Base-by-base conservation (phyloP, 2,888 invertebrate genomes). In the Urechis unicinctus region DNA sequence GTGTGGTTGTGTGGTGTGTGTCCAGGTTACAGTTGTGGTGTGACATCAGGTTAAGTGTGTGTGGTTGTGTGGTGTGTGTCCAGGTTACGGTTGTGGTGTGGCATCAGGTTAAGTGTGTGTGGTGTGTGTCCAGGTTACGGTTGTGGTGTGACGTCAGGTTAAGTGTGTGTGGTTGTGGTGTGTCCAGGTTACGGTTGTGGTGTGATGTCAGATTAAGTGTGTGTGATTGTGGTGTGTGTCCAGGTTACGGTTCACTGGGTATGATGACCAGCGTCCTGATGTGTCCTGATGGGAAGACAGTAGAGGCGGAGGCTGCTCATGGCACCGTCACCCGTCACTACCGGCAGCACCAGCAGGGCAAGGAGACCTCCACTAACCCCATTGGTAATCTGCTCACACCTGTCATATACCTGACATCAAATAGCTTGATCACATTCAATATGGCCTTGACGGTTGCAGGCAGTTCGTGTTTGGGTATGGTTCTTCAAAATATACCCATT, bases 321-420 rank as follows among this genome's bases (percentile, higher is more conserved):
- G 97, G 97, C 45, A 97, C 97, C 0, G 95, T 92, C 56, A 95
- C 94, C 0, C 84, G 94, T 57, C 94, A 95, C 77, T 95, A 85
- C 79, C 61, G 83, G 50, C 69, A 78, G 64, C 82, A 82, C 65
- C 82, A 83, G 61, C 78, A 82, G 60, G 96, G 96, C 62, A 89
- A 95, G 78, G 96, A 96, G 81, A 98, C 98, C 0, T 96, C 96
- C 30, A 98, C 97, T 50, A 98, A 98, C 79, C 93, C 97, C 0
- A 96, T 98, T 72, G 97, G 82, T 81, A 65, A 6, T 58, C 48
- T n/a, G n/a, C n/a, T 48, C 9, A 5, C 9, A 9, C 17, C 13
- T 45, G 13, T 17, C 9, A 36, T 13, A 13, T 36, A 36, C 17
- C 17, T 17, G 17, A 36, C 36, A 9, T 36, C 17, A 36, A 17